These are phyloP conservation scores for Pseudachorutes palmiensis DNA, from an alignment of 1,140 invertebrate species.

Conservation along the genomic window DNA sequence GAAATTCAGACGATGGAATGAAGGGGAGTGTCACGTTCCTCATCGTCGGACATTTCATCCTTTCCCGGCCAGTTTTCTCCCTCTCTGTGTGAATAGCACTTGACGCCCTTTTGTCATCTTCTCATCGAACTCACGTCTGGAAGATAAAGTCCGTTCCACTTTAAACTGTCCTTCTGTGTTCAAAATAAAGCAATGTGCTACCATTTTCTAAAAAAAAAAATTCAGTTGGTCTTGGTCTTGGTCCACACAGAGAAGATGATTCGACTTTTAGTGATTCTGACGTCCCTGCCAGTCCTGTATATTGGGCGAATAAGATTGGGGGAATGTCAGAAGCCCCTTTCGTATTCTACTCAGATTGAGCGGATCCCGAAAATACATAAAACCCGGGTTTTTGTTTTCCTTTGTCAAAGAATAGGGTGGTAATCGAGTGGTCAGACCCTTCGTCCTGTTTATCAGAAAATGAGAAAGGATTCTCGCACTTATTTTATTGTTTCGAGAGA, in stretches of 20 bases:
- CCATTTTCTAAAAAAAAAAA: too few relatives aligned
- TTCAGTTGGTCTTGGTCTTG: too few relatives aligned
- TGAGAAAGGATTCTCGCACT: conserved; percentile 2
- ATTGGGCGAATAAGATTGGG: too few relatives aligned
- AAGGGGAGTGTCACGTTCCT: neutral
- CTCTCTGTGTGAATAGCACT: conserved; percentile 3
- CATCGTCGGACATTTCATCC: neutral
- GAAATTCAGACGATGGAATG: neutral
- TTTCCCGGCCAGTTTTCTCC: neutral
- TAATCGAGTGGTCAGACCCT: conserved; percentile 34
- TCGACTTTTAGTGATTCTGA: conserved; percentile 8
- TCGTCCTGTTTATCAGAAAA: neutral
- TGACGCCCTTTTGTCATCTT: conserved; percentile 10
- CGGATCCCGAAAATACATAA: neutral
- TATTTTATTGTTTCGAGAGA: neutral
- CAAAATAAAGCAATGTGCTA: neutral
- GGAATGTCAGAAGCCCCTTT: too few relatives aligned
- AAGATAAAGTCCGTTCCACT: conserved; percentile 3
- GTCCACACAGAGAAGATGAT: too few relatives aligned
- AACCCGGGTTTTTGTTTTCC: conserved; percentile 21
- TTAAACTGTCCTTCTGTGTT: neutral
- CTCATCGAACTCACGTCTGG: neutral
- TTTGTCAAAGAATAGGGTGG: conserved; percentile 30
- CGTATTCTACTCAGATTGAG: neutral
- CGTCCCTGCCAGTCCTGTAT: neutral